phyloP scores from a whole-genome alignment of 2,888 invertebrate species.

The Xiphydria camelus region DNA sequence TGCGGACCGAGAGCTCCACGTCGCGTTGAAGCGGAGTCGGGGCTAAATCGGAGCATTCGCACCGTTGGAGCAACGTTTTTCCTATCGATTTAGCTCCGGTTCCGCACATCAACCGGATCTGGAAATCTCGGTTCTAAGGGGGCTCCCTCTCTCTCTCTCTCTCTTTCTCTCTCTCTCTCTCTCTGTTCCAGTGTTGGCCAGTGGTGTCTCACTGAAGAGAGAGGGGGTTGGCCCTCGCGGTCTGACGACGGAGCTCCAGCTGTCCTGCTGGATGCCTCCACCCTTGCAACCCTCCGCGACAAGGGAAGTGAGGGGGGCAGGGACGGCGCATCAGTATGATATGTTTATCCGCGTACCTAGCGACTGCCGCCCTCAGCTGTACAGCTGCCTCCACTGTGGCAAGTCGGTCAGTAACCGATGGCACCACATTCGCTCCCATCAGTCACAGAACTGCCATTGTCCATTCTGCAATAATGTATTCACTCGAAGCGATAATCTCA shows the following conservation, averaged over 20 bases:
- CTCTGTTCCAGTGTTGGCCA: conserved; percentile 51
- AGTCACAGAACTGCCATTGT: conserved; percentile 67
- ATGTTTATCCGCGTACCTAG: conserved; percentile 42
- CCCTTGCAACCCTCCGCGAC: conserved; percentile 37
- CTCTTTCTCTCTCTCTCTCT: conserved; percentile 40
- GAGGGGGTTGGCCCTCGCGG: conserved; percentile 45
- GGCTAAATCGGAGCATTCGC: too few species aligned
- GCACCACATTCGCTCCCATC: conserved; percentile 70
- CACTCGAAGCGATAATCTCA: conserved; percentile 70
- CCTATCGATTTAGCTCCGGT: too few species aligned
- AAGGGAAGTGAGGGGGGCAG: conserved; percentile 25
- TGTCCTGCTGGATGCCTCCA: conserved; percentile 43
- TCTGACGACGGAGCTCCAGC: conserved; percentile 41
- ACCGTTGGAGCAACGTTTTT: too few species aligned
- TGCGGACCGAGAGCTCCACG: too few species aligned
- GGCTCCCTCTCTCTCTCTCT: conserved; percentile 30
- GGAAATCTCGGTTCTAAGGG: too few species aligned
- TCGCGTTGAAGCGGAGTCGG: too few species aligned
- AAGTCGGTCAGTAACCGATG: conserved; percentile 70
- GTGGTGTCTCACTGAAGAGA: conserved; percentile 52
- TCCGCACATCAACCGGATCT: too few species aligned
- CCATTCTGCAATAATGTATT: conserved; percentile 67
- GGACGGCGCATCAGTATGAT: conserved; percentile 35
- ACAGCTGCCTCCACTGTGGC: conserved; percentile 67
- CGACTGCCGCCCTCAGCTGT: conserved; percentile 52